Conservation (phyloP, 2,797 vertebrate species). For the Novumbra hubbsi region DNA sequence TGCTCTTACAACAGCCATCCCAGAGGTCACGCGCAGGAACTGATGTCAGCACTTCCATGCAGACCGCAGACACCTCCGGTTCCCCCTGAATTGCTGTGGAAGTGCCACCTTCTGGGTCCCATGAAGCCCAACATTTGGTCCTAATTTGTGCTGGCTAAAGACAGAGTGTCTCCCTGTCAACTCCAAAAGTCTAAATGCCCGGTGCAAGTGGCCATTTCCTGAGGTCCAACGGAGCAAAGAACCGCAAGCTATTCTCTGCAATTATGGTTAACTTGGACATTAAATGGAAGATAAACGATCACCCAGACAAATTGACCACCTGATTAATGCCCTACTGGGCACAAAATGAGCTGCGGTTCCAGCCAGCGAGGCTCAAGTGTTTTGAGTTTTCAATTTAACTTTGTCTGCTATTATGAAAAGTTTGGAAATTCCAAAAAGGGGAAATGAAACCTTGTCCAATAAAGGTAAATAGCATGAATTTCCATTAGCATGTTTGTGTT, state of each 20-base stretch:
- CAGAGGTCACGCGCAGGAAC: conserved; percentile 60
- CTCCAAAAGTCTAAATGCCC: conserved; percentile 46
- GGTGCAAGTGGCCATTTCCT: conserved; percentile 65
- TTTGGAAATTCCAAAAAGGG: conserved; percentile 11
- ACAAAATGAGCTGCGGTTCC: not conserved
- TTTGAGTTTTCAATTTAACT: not conserved
- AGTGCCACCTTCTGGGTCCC: conserved; percentile 57
- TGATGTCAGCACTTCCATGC: conserved; percentile 60
- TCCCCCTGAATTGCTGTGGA: conserved; percentile 64
- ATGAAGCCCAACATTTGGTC: conserved; percentile 57
- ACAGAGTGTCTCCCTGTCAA: conserved; percentile 34
- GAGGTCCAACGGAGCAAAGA: conserved; percentile 42
- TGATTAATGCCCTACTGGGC: conserved; percentile 18
- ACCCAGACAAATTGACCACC: conserved; percentile 27
- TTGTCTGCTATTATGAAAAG: conserved; percentile 5
- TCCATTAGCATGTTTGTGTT: conserved; percentile 18
- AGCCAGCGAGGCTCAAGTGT: not conserved
- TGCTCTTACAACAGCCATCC: conserved; percentile 64
- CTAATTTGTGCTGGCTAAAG: conserved; percentile 50
- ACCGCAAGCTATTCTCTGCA: conserved; percentile 50
- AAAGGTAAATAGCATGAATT: conserved; percentile 15
- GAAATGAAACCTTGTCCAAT: conserved; percentile 24
- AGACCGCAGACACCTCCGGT: conserved; percentile 56
- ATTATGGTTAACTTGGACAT: conserved; percentile 42
- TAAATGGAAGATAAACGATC: conserved; percentile 37